Evolutionary conservation across 64 coral and sea anemone genomes (phyloP), one percentile per base, ranked within the genome.

Genomic region (Stylophora pistillata): DNA sequence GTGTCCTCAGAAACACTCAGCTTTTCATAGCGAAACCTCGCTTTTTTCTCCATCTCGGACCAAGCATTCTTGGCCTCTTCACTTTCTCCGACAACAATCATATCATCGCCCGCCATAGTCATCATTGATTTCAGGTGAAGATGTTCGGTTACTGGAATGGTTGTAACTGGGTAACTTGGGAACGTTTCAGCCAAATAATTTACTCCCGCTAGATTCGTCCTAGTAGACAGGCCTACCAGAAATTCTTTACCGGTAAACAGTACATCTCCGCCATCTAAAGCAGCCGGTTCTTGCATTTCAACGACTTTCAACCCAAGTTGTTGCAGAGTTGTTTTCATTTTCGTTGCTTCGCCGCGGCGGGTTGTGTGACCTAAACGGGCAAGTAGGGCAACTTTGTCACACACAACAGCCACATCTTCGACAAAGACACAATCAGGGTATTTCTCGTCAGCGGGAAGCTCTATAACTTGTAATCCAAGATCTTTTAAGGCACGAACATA

Each of bases 341-440:
- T 87, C 10, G 62, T 21, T 11, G 72, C 56, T 87, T 99, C 97
- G 3, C 90, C 93, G 56, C 88, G 90, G 77, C 97, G 89, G n/a
- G 81, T 87, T 28, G 59, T n/a, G 29, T 99, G 97, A 10, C 97
- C 97, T 32, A 90, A 63, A 2, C 69, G 41, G 25, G 72, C 30
- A 55, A 99, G 53, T 85, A 99, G 93, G 2, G 97, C 97, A 1
- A 47, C 82, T 1, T 64, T 72, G 59, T 81, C 97, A 79, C 90
- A 78, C 15, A 94, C 94, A 20, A 99, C 93, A 15, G 93, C 93
- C 27, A 60, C 59, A 78, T 99, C 97, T 95, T 99, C 97, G 15
- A 99, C 94, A 88, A 95, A 99, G 10, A 99, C 97, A 90, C 93
- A 99, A 27, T 99, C 97, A 15, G 97, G 97, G n/a, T 87, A 71